Evolutionary conservation across 2,888 invertebrate genomes (phyloP).

Genomic region (Limnephilus rhombicus): DNA sequence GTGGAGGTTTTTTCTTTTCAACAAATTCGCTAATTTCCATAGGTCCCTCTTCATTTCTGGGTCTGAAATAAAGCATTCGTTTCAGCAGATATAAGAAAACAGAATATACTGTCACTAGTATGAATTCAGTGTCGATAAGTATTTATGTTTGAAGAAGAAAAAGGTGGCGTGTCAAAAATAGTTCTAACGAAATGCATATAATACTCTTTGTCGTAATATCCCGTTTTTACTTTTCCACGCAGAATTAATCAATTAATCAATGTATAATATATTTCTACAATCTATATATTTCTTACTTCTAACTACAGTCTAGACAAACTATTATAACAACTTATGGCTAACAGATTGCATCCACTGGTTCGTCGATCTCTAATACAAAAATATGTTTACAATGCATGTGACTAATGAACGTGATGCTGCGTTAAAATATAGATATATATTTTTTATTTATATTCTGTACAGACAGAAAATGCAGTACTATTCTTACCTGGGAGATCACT

Average conservation of each 20-base stretch:
- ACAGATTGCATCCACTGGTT: too few species aligned
- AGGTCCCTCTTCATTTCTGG: neutral
- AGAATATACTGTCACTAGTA: neutral
- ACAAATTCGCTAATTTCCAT: neutral
- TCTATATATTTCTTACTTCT: too few species aligned
- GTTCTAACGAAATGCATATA: neutral
- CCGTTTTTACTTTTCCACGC: neutral
- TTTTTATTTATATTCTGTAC: too few species aligned
- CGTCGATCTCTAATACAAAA: too few species aligned
- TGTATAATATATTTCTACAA: too few species aligned
- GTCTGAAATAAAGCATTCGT: slow-evolving; percentile 12
- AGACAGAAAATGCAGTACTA: too few species aligned
- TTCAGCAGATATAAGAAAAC: neutral
- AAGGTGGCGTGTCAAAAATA: neutral
- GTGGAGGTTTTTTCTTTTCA: neutral
- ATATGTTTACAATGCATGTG: too few species aligned
- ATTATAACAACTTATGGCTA: too few species aligned
- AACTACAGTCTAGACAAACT: too few species aligned
- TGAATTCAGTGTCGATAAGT: neutral
- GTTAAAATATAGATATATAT: too few species aligned
- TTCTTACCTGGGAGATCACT: too few species aligned
- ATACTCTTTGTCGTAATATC: neutral
- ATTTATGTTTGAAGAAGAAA: neutral
- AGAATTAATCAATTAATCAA: neutral
- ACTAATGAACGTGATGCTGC: too few species aligned